Base-by-base conservation (phyloP, 2,113 vertebrate species). In the Mormyrus lacerda region DNA sequence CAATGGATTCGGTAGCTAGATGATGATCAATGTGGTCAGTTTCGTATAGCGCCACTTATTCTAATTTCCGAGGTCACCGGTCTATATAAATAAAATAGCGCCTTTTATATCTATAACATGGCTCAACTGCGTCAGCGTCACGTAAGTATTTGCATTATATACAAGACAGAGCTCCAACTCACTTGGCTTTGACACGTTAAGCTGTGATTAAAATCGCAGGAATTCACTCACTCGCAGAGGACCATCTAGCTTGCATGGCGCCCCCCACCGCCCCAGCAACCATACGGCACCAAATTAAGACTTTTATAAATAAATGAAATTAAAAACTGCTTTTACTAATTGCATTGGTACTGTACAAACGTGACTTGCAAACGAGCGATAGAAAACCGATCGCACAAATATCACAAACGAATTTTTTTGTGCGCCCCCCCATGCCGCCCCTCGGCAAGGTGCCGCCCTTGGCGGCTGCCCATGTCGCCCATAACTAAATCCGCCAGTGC, bases 61-160 rank as follows among this genome's bases (percentile, higher is more conserved):
- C 89, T 89, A 58, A 87, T 88, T 65, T 92, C 85, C 84, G 88
- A 90, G 90, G 90, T 92, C 92, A 90, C 53, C 86, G 35, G 53
- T 90, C 10, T 51, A 90, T 88, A 90, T 91, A 88, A 91, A 90
- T 92, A 89, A 87, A 89, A 90, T 48, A 50, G 47, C 44, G 85
- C 87, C 90, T 85, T 69, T 42, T 58, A 85, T 88, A 86, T 91
- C 89, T 45, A 24, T 27, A 58, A 45, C 31, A 6, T 42, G 39
- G 10, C 4, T 9, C 9, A 3, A 39, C 76, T 42, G 39, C 50
- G 35, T 55, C 76, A 45, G 79, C 88, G 48, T 61, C 58, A 39
- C 19, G 15, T 31, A 44, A 8, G 11, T 47, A 19, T 84, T n/a
- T 47, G 10, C 24, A 8, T 27, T 51, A 27, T 21, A 44, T n/a